Conservation (phyloP, 2,113 vertebrate species). For the Tachysurus vachellii region DNA sequence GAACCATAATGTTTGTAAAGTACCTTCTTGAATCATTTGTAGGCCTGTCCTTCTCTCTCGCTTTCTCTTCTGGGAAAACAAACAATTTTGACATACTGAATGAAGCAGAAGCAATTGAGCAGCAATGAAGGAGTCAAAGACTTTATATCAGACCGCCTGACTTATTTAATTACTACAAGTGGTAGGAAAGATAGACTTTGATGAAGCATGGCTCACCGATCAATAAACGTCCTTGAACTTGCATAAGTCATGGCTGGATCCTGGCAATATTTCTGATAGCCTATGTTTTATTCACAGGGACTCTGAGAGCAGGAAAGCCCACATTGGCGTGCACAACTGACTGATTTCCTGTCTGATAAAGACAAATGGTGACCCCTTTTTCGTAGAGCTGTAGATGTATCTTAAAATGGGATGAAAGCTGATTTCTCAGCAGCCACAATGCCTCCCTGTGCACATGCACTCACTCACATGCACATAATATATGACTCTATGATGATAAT, state of each 20-base stretch:
- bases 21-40: background rate
- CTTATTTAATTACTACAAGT: slow-evolving; percentile 89
- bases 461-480: background rate
- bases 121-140: slow-evolving; percentile 72
- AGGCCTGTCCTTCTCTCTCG: background rate
- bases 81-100: slow-evolving; percentile 67
- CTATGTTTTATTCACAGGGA: slow-evolving; percentile 63
- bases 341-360: slow-evolving; percentile 51
- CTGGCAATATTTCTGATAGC: slow-evolving; percentile 73
- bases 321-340: slow-evolving; percentile 36
- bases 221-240: slow-evolving; percentile 91
- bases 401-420: slow-evolving; percentile 47
- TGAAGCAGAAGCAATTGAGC: slow-evolving; percentile 65
- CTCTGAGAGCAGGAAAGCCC: slow-evolving; percentile 52
- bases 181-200: slow-evolving; percentile 79
- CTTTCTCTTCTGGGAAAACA: slow-evolving; percentile 40
- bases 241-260: slow-evolving; percentile 77
- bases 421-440: slow-evolving; percentile 36
- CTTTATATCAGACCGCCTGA: slow-evolving; percentile 74
- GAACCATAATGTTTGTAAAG: background rate
- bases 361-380: slow-evolving; percentile 30
- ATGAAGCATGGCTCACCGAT: slow-evolving; percentile 83
- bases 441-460: slow-evolving; percentile 19
- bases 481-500: slow-evolving; percentile 13
- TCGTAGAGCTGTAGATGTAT: slow-evolving; percentile 27